Percentiles rank a stretch among this genome's conserved stretches.
Evolutionary conservation across 2,888 invertebrate species (phyloP).

Genomic region (Amorpha juglandis): DNA sequence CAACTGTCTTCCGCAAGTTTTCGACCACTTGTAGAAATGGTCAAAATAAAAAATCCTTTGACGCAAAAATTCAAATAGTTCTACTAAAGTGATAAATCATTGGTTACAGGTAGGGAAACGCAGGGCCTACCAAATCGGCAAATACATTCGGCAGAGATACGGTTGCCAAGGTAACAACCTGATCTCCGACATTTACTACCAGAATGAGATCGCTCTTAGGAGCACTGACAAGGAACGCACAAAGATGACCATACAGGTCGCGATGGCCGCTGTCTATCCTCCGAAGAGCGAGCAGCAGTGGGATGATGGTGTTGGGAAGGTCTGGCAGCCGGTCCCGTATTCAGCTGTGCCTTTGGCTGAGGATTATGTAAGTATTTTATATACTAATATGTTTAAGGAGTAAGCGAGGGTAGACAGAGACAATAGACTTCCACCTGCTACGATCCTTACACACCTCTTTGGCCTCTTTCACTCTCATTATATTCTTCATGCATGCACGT

Average conservation of each 20-base stretch:
- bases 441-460: no score
- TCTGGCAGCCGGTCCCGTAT: conserved; percentile 78
- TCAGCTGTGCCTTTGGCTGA: conserved; percentile 62
- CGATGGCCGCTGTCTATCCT: conserved; percentile 72
- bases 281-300: conserved; percentile 72
- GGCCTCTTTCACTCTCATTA: no score
- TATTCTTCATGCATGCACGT: no score
- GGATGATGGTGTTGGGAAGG: conserved; percentile 67
- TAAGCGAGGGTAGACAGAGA: no score
- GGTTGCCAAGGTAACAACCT: conserved; percentile 56
- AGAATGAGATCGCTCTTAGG: conserved; percentile 62
- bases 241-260: conserved; percentile 72
- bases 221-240: conserved; percentile 77
- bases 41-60: no score
- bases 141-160: conserved; percentile 65
- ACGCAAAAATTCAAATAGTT: no score
- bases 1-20: no score
- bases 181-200: conserved; percentile 63
- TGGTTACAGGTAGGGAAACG: conserved; percentile 63
- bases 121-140: conserved; percentile 66
- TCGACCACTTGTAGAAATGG: no score
- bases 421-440: no score
- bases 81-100: neutral
- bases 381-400: neutral
- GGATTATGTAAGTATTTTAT: conserved; percentile 67